Percentiles rank a stretch among this genome's conserved stretches.
phyloP scores from a whole-genome alignment of 2,113 vertebrate species.

The Salvelinus fontinalis region DNA sequence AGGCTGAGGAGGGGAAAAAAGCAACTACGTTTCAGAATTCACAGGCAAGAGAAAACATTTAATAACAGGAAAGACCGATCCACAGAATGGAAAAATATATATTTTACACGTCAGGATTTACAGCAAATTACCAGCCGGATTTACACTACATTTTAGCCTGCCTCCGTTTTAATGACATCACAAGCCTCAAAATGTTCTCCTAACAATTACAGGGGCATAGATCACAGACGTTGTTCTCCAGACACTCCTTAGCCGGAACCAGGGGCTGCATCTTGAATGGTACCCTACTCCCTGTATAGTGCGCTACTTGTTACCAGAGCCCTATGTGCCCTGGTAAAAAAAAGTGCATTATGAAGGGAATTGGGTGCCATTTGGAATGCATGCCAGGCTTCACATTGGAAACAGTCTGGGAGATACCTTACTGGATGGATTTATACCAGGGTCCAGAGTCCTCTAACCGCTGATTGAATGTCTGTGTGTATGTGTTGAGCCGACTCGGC shows the following conservation, averaged over 20 bases:
- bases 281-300: no score
- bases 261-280: no score
- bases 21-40: background rate
- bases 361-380: constrained; percentile 6
- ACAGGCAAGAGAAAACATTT: background rate
- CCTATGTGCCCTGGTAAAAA: no score
- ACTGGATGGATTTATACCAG: constrained; percentile 68
- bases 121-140: constrained; percentile 50
- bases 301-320: no score
- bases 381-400: constrained; percentile 60
- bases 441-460: constrained; percentile 45
- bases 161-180: constrained; percentile 12
- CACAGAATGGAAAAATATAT: constrained; percentile 20
- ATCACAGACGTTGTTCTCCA: constrained; percentile 7
- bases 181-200: constrained; percentile 46
- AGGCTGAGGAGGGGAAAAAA: background rate
- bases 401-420: constrained; percentile 65
- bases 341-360: no score
- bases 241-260: background rate
- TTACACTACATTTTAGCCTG: constrained; percentile 44
- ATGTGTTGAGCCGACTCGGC: constrained; percentile 65
- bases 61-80: background rate
- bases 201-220: constrained; percentile 61
- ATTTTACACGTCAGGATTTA: constrained; percentile 37
- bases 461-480: constrained; percentile 74